Percentiles rank a stretch among this genome's conserved stretches.
These are phyloP conservation scores for Catostomus latipinnis DNA, from an alignment of 2,797 vertebrate species.

Conservation along the genomic window DNA sequence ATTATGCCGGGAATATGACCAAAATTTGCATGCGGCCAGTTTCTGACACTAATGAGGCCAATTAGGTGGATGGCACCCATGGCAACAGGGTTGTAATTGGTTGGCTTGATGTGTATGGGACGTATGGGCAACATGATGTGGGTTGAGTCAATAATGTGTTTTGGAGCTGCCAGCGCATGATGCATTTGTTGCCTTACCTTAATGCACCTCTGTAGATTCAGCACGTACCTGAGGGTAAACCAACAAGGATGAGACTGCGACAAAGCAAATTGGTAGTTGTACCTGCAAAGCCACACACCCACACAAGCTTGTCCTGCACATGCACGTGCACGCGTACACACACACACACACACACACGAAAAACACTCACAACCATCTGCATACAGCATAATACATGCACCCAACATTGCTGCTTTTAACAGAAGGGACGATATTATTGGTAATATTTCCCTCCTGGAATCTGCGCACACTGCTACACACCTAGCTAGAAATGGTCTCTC, in stretches of 20 bases:
- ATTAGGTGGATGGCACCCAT: conserved; percentile 72
- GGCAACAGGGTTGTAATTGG: conserved; percentile 78
- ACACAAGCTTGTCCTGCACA: conserved; percentile 17
- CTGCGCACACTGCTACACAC: conserved; percentile 31
- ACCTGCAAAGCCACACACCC: conserved; percentile 47
- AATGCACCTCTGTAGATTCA: conserved; percentile 44
- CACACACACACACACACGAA: background rate
- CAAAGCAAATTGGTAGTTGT: conserved; percentile 61
- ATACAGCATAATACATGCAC: conserved; percentile 7
- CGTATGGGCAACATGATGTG: conserved; percentile 66
- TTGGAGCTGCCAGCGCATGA: conserved; percentile 38
- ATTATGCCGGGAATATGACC: conserved; percentile 68
- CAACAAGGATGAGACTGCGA: conserved; percentile 44
- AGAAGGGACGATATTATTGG: background rate
- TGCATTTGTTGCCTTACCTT: conserved; percentile 37
- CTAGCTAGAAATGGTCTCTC: conserved; percentile 54
- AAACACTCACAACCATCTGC: conserved; percentile 41
- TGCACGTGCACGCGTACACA: conserved; percentile 10
- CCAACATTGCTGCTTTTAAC: conserved; percentile 7
- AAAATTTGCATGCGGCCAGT: conserved; percentile 70
- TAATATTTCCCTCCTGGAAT: background rate
- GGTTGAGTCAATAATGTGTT: conserved; percentile 48
- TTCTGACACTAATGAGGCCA: conserved; percentile 77
- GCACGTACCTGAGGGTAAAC: conserved; percentile 42
- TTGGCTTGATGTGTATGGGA: conserved; percentile 60